Evolutionary conservation across 2,888 invertebrate species (phyloP).

Genomic region (Epistrophella euchroma): DNA sequence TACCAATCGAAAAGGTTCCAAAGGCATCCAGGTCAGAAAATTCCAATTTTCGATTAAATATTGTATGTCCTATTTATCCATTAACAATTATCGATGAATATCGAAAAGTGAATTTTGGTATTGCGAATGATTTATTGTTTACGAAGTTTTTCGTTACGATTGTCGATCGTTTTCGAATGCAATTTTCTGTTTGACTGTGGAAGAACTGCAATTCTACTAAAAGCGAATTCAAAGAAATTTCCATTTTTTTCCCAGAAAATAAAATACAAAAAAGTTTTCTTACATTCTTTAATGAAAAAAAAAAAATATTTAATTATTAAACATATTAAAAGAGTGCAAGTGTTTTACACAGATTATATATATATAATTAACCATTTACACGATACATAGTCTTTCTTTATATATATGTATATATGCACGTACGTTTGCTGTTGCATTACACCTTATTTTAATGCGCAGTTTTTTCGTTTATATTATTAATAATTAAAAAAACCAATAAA

Average conservation of each 20-base stretch:
- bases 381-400: conserved; percentile 25
- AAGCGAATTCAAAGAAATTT: not conserved
- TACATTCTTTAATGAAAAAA: conserved; percentile 32
- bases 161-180: too few species aligned
- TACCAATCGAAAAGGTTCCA: too few species aligned
- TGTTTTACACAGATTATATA: conserved; percentile 42
- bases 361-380: conserved; percentile 42
- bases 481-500: conserved; percentile 39
- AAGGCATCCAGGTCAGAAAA: too few species aligned
- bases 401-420: conserved; percentile 15
- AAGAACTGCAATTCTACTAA: too few species aligned
- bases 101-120: too few species aligned
- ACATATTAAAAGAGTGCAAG: conserved; percentile 24
- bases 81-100: too few species aligned
- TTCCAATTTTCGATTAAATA: too few species aligned
- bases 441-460: conserved; percentile 1
- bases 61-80: too few species aligned
- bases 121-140: too few species aligned
- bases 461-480: conserved; percentile 24
- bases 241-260: not conserved
- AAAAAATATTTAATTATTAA: conserved; percentile 36
- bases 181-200: too few species aligned
- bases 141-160: too few species aligned
- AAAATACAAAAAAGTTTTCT: not conserved
- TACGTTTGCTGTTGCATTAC: conserved; percentile 16